Evolutionary conservation across 2,797 vertebrate genomes (phyloP).

Genomic region (Orestias chungarensis): DNA sequence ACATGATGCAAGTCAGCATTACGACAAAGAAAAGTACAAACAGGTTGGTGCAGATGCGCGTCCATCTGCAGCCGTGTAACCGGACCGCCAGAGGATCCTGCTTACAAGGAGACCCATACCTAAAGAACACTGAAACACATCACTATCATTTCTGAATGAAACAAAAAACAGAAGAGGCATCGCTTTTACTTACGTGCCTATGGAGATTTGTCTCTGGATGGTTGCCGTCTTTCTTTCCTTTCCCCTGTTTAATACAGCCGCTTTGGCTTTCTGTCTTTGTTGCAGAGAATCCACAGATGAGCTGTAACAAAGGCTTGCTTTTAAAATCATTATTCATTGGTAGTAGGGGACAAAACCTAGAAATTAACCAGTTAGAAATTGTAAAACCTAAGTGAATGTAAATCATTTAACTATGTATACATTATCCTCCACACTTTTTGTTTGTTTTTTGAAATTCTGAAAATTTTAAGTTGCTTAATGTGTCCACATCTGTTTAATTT

Average conservation of each 20-base stretch:
- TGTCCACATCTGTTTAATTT: not conserved
- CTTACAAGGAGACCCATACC: constrained; percentile 44
- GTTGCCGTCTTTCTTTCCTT: constrained; percentile 56
- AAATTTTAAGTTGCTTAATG: not conserved
- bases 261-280: constrained; percentile 65
- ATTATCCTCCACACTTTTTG: not conserved
- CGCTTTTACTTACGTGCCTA: constrained; percentile 42
- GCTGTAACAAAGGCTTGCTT: constrained; percentile 31
- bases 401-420: not conserved
- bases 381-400: not conserved
- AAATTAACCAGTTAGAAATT: not conserved
- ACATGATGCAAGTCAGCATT: constrained; percentile 56
- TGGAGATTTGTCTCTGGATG: constrained; percentile 18
- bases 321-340: not conserved
- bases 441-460: not conserved
- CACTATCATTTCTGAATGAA: not conserved
- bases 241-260: constrained; percentile 46
- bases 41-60: constrained; percentile 56
- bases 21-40: constrained; percentile 60
- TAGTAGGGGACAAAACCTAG: too few relatives aligned
- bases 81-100: constrained; percentile 50
- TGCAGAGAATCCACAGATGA: constrained; percentile 34
- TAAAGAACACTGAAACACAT: constrained; percentile 35
- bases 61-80: constrained; percentile 62
- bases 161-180: not conserved